Evolutionary conservation across 2,888 invertebrate species (phyloP).

Genomic region (Corythucha ciliata): DNA sequence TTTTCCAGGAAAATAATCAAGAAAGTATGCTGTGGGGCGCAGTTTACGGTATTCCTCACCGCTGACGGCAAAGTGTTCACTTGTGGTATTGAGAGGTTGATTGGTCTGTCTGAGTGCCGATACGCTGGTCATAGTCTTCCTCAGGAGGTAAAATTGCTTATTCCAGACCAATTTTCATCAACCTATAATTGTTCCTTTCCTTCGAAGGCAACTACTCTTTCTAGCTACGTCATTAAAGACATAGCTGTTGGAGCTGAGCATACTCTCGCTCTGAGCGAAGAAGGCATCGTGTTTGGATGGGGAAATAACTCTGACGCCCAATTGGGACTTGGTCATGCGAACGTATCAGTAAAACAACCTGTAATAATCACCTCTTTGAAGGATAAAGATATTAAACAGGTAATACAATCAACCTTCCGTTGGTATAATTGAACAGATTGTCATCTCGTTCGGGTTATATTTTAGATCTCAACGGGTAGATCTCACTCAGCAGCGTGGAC

Average conservation of each 20-base stretch:
- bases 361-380: slow-evolving; percentile 46
- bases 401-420: slow-evolving; percentile 29
- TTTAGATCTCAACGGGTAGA: slow-evolving; percentile 51
- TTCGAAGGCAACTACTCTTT: slow-evolving; percentile 42
- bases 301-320: slow-evolving; percentile 56
- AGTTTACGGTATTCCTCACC: slow-evolving; percentile 54
- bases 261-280: slow-evolving; percentile 48
- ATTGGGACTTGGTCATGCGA: slow-evolving; percentile 48
- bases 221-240: slow-evolving; percentile 47
- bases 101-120: slow-evolving; percentile 48
- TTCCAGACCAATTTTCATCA: too few species aligned
- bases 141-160: slow-evolving; percentile 41
- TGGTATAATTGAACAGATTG: not conserved
- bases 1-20: slow-evolving; percentile 48
- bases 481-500: slow-evolving; percentile 57
- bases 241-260: slow-evolving; percentile 55
- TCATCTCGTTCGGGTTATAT: slow-evolving; percentile 11
- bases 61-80: slow-evolving; percentile 50
- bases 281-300: slow-evolving; percentile 52
- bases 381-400: slow-evolving; percentile 49
- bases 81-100: slow-evolving; percentile 52
- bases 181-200: not conserved
- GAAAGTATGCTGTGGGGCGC: slow-evolving; percentile 54
- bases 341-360: slow-evolving; percentile 49
- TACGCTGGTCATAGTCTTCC: slow-evolving; percentile 47